These are phyloP conservation scores for Hirundichthys speculiger DNA, from an alignment of 2,113 vertebrate genomes.

Conservation along the genomic window DNA sequence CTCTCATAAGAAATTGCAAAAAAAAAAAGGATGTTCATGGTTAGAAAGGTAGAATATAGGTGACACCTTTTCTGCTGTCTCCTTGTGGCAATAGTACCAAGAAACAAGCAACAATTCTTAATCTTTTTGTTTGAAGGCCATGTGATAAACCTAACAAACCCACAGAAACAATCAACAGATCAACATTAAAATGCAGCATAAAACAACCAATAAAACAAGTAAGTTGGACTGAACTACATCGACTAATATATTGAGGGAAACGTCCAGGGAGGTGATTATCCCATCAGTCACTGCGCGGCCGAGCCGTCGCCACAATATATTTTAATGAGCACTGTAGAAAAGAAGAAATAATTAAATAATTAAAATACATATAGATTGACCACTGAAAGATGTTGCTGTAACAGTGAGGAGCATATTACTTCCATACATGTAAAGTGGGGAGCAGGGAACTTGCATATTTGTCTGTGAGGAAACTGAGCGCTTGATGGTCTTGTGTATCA, in stretches of 20 bases:
- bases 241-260: no score
- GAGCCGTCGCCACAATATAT: no score
- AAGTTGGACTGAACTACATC: no score
- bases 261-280: no score
- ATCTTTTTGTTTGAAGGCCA: no score
- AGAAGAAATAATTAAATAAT: neutral
- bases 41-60: slow-evolving; percentile 13
- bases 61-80: slow-evolving; percentile 1
- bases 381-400: slow-evolving; percentile 54
- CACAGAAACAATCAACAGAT: no score
- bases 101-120: no score
- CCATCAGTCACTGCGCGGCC: no score
- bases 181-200: no score
- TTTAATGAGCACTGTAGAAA: slow-evolving; percentile 15
- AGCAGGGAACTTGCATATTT: slow-evolving; percentile 59
- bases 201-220: no score
- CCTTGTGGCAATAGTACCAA: slow-evolving; percentile 9
- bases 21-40: slow-evolving; percentile 35
- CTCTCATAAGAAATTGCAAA: slow-evolving; percentile 25
- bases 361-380: slow-evolving; percentile 23
- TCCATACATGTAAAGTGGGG: slow-evolving; percentile 33
- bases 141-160: neutral
- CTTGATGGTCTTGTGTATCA: slow-evolving; percentile 17
- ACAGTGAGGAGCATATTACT: slow-evolving; percentile 31
- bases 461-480: slow-evolving; percentile 56